Evolutionary conservation across 1,140 invertebrate species (phyloP), one percentile per base, ranked within the genome.

Genomic region (Cylas formicarius): DNA sequence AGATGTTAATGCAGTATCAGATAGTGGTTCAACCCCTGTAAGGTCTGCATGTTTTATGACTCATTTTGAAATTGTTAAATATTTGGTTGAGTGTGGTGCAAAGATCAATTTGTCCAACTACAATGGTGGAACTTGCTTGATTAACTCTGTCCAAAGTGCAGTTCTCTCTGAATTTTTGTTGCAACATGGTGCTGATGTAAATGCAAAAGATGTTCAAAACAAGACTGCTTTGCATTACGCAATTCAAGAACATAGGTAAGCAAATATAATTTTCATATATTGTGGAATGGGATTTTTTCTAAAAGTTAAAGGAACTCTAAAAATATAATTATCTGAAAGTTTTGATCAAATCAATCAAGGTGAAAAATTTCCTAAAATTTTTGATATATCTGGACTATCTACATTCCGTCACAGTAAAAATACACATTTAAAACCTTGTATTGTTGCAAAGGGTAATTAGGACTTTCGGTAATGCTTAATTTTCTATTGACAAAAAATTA

Each of bases 171-270:
- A 79, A 26, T 91, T 82, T 68, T 71, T 96, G 24, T 72, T 93
- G 16, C 65, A 76, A 48, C 74, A 81, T 59, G 82, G 86, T 21
- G 88, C 84, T 14, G 74, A 80, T 53, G 85, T 91, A 3, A 90
- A 94, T 71, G 86, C 88, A 1, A 75, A 78, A 17, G 91, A 95
- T 68, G 87, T 88, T 54, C 89, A 93, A 64, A 82, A 83, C 54
- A 93, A 93, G 68, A 89, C 90, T 49, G 90, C 90, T 19, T 72
- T 96, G 44, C 90, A 96, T 72, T 94, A 96, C 70, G 88, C 91
- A 1, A 90, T 93, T 48, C 86, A 90, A 60, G 90, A 91, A 66
- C 84, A 87, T 56, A 77, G 75, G 65, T 69, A 47, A 27, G 20
- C 43, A 21, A 36, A 21, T n/a, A n/a, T n/a, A n/a, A n/a, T n/a